These are phyloP conservation scores for Catostomus latipinnis DNA, from an alignment of 2,797 vertebrate species.

Conservation along the genomic window DNA sequence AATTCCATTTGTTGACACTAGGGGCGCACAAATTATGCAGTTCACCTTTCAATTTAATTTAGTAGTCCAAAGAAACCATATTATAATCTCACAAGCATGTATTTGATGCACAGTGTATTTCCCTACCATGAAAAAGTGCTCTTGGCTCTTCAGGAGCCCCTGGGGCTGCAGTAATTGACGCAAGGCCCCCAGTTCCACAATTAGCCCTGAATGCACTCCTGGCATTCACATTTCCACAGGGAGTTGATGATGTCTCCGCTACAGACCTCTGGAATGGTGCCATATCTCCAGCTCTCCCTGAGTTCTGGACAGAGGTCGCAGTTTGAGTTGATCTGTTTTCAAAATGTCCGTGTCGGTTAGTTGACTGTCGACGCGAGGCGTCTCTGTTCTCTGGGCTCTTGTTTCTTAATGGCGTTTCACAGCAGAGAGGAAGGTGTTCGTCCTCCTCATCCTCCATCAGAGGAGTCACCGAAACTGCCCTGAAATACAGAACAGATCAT, in stretches of 20 bases:
- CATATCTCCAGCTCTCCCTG: conserved; percentile 36
- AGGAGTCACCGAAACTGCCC: conserved; percentile 78
- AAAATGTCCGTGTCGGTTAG: conserved; percentile 3
- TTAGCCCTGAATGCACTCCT: conserved; percentile 24
- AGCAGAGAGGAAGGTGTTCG: conserved; percentile 77
- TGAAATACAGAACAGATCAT: conserved; percentile 55
- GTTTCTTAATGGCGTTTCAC: conserved; percentile 71
- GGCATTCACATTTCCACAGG: conserved; percentile 22
- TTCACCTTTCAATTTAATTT: no score
- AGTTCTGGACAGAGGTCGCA: conserved; percentile 3
- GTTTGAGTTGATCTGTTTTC: conserved; percentile 33
- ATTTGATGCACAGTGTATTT: conserved; percentile 4
- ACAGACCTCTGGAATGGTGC: conserved; percentile 46
- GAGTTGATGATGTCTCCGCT: not conserved
- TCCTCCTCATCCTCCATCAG: conserved; percentile 87
- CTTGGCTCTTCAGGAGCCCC: conserved; percentile 36
- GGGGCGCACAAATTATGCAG: no score
- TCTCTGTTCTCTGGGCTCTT: conserved; percentile 72
- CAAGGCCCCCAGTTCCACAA: conserved; percentile 39
- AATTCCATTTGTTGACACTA: no score
- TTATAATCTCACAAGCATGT: not conserved
- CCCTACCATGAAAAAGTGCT: conserved; percentile 53
- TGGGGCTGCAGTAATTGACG: conserved; percentile 14
- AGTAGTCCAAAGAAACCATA: no score
- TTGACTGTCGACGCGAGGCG: conserved; percentile 60